These are phyloP conservation scores for Drosophila anomalata DNA, from an alignment of 2,888 invertebrate genomes.

Conservation along the genomic window DNA sequence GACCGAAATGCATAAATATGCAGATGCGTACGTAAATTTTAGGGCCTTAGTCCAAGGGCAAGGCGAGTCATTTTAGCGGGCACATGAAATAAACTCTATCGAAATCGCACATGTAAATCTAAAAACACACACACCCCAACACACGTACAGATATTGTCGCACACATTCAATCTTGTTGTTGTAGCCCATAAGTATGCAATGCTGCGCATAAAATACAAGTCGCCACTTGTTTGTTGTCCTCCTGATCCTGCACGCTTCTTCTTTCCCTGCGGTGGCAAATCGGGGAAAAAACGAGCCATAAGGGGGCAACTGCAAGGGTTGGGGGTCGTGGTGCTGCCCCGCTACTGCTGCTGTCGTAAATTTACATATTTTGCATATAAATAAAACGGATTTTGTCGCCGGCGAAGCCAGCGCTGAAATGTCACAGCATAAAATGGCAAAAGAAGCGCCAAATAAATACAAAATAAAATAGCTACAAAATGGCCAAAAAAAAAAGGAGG, in stretches of 20 bases:
- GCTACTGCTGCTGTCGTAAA: conserved; percentile 57
- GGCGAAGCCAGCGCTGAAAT: conserved; percentile 63
- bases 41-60: conserved; percentile 37
- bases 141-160: neutral
- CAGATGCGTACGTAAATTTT: conserved; percentile 32
- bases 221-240: conserved; percentile 54
- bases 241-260: conserved; percentile 1
- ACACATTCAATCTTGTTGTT: conserved; percentile 33
- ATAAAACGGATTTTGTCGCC: conserved; percentile 76
- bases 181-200: conserved; percentile 65
- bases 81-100: conserved; percentile 59
- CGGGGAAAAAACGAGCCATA: neutral
- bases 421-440: conserved; percentile 68
- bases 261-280: conserved; percentile 14
- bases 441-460: conserved; percentile 78
- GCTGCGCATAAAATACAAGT: conserved; percentile 62
- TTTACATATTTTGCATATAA: conserved; percentile 79
- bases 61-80: conserved; percentile 31
- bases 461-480: conserved; percentile 78
- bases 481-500: conserved; percentile 48
- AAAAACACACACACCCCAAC: conserved; percentile 52
- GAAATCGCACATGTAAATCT: conserved; percentile 72
- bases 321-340: conserved; percentile 15
- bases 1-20: conserved; percentile 46
- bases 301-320: conserved; percentile 14